Percentiles rank a stretch among this genome's conserved stretches.
phyloP scores from a whole-genome alignment of 2,888 invertebrate genomes.

The Barypeithes pellucidus region DNA sequence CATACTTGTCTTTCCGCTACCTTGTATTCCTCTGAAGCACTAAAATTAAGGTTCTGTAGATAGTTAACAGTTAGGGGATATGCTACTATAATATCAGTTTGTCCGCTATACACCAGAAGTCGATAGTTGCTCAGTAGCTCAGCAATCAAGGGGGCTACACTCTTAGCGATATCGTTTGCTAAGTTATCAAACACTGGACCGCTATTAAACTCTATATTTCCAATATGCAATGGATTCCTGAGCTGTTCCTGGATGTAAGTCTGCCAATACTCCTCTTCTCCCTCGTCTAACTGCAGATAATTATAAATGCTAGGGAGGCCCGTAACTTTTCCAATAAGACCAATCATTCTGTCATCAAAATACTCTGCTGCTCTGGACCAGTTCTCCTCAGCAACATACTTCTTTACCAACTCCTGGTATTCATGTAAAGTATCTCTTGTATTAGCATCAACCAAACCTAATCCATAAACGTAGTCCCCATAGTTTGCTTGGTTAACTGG shows the following conservation, averaged over 20 bases:
- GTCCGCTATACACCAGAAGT: conserved; percentile 89
- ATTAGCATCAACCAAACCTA: conserved; percentile 78
- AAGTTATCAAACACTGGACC: conserved; percentile 50
- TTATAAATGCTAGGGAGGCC: conserved; percentile 25
- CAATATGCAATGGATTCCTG: conserved; percentile 83
- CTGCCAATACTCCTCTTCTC: conserved; percentile 14
- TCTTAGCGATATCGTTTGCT: conserved; percentile 55
- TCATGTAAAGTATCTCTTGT: conserved; percentile 17
- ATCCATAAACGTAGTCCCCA: conserved; percentile 85
- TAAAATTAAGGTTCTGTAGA: conserved; percentile 80
- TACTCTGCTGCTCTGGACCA: conserved; percentile 20
- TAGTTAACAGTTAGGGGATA: conserved; percentile 87
- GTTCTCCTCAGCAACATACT: conserved; percentile 26
- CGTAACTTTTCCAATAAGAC: conserved; percentile 16
- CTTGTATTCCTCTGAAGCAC: conserved; percentile 76
- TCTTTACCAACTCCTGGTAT: conserved; percentile 6
- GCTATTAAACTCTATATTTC: conserved; percentile 72
- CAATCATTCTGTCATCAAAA: conserved; percentile 24
- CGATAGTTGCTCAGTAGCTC: conserved; percentile 78
- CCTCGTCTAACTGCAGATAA: conserved; percentile 16
- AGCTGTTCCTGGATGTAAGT: conserved; percentile 13
- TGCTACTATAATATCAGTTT: conserved; percentile 90
- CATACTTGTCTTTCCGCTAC: conserved; percentile 78
- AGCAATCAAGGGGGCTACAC: conserved; percentile 63
- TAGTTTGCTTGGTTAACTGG: conserved; percentile 85